Percentiles rank a stretch among this genome's conserved stretches.
phyloP scores from a whole-genome alignment of 2,113 vertebrate species.

The Bos indicus region DNA sequence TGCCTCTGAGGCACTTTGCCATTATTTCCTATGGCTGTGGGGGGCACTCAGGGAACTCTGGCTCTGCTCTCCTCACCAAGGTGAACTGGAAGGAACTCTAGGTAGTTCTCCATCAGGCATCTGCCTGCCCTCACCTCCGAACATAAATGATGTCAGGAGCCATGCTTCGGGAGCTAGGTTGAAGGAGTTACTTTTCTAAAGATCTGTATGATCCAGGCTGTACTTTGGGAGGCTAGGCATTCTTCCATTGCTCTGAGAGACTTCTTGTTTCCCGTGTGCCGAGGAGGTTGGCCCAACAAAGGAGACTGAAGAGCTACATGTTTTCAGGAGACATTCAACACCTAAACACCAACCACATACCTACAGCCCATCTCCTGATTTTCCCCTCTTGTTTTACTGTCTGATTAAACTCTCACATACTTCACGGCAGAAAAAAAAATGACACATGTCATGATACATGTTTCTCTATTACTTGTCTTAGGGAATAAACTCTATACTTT shows the following conservation, averaged over 20 bases:
- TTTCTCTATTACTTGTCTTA: neutral
- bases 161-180: neutral
- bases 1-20: neutral
- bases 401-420: neutral
- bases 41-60: accelerated
- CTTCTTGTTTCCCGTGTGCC: neutral
- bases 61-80: neutral
- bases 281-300: accelerated
- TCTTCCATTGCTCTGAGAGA: neutral
- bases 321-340: neutral
- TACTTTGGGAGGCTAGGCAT: neutral
- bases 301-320: neutral
- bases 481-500: neutral
- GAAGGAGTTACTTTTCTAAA: neutral
- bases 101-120: neutral
- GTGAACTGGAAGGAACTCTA: neutral
- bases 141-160: neutral
- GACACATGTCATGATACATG: neutral
- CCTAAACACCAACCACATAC: neutral
- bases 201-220: neutral
- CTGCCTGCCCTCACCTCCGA: neutral
- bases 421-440: neutral
- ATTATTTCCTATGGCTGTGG: neutral
- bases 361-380: neutral
- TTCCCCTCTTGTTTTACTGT: neutral